phyloP scores from a whole-genome alignment of 2,113 vertebrate genomes.

The Ammodytes marinus region DNA sequence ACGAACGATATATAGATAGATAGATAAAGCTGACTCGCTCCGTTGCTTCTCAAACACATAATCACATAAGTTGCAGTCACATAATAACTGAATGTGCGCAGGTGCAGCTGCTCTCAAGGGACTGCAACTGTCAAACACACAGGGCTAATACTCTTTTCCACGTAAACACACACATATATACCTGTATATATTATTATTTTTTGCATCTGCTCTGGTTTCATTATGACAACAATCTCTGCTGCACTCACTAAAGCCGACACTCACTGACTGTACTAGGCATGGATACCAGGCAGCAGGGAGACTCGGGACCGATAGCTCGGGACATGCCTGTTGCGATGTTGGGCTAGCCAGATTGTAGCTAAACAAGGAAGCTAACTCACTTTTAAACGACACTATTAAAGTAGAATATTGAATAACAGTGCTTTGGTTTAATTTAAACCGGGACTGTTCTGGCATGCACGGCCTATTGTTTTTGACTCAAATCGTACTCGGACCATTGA shows the following conservation, averaged over 20 bases:
- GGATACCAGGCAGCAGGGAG: background rate
- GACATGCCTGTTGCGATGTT: constrained; percentile 56
- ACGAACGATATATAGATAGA: background rate
- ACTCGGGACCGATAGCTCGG: constrained; percentile 6
- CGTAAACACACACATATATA: background rate
- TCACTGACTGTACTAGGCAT: background rate
- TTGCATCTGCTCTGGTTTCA: rapidly evolving
- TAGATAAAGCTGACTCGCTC: constrained; percentile 1
- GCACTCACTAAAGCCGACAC: background rate
- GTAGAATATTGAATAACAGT: background rate
- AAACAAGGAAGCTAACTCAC: constrained; percentile 61
- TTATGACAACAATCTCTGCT: background rate
- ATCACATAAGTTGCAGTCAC: background rate
- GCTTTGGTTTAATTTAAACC: background rate
- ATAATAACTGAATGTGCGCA: constrained; percentile 19
- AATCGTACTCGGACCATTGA: background rate
- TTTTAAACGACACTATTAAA: background rate
- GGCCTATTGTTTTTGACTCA: background rate
- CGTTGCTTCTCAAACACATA: background rate
- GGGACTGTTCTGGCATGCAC: background rate
- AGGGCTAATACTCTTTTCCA: background rate
- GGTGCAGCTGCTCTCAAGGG: constrained; percentile 59
- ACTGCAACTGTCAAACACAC: constrained; percentile 68
- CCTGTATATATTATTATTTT: no score
- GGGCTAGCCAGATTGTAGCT: constrained; percentile 42